Evolutionary conservation across 1,140 invertebrate genomes (phyloP), one percentile per base, ranked within the genome.

Genomic region (Pygmarrhopalites habei): DNA sequence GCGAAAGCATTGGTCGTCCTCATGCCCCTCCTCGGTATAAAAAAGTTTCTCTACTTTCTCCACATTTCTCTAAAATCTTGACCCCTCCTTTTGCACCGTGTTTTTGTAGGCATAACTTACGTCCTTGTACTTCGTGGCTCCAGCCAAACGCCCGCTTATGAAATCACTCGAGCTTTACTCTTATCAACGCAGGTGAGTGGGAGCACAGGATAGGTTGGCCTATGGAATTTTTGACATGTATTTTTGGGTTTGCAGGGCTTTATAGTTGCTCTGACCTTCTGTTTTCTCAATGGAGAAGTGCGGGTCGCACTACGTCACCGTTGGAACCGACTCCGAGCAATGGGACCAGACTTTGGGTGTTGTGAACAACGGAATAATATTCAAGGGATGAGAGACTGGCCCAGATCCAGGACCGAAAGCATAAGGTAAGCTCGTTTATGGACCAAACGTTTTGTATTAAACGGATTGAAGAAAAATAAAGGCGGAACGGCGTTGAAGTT

Each of bases 221-320:
- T 35, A 7, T 35, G 5, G 5, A 35, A 7, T 35, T 35, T 35
- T 35, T 35, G 5, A 35, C 15, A 7, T 35, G 32, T 35, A 7
- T 35, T 35, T 35, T 7, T 35, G 5, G n/a, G 5, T 28, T 56
- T 21, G 5, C 41, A 92, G 88, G 90, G 90, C 67, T 84, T 92
- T 72, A 85, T 85, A 29, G 89, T 93, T 55, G 87, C 89, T 28
- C 74, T 94, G 23, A 87, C 93, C 75, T 94, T 92, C 78, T 94
- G 92, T 77, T 94, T 94, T 76, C 81, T 93, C 65, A 95, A 94
- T 78, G 89, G 87, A 1, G 92, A 95, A 78, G 92, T 96, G 12
- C 85, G 89, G 56, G 89, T 89, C 72, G 85, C 89, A 0, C 77
- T 93, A 59, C 80, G 84, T 53, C 87, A 92, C 76, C 88, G 90